Base-by-base conservation (phyloP, 2,113 vertebrate species). In the Macquaria australasica region DNA sequence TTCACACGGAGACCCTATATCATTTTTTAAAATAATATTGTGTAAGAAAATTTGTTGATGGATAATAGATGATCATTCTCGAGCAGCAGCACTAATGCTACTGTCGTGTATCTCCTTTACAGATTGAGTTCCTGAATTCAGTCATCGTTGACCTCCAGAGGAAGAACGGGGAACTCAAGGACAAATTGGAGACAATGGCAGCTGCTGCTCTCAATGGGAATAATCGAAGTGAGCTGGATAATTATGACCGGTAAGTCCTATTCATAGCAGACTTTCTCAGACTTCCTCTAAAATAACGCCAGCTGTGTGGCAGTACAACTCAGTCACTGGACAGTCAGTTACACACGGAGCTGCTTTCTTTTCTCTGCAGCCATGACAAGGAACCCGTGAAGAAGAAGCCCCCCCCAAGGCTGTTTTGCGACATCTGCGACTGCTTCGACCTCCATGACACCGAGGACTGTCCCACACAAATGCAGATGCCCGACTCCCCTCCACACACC, bases 371-470 rank as follows among this genome's bases (percentile, higher is more conserved):
- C 67, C 70, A 87, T 21, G 80, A 86, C 3, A 93, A 95, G 72
- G 81, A 96, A 21, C 93, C 95, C 41, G 80, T 90, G 10, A 99
- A 97, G 94, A 99, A 97, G 96, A 98, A 98, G 59, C 82, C 68
- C 2, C 95, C 96, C 5, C 98, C 98, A 0, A 97, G 98, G 28
- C 96, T 99, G 45, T 99, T 99, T 96, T 99, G 98, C 9, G 98
- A 99, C 93, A 99, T 99, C 84, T 99, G 98, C 10, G 98, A 99
- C 94, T 98, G 97, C 94, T 99, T 99, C 3, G 98, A 99, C 59
- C 97, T 97, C 58, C 98, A 99, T 0, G 98, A 99, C 89, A 99
- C 98, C 0, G 98, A 99, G 92, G 98, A 99, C 90, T 99, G 98
- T 78, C 98, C 98, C 2, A 99, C 97, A 0, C 98, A 99, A 91